Conservation (phyloP, 2,888 invertebrate species). For the Ypsolopha scabrella region DNA sequence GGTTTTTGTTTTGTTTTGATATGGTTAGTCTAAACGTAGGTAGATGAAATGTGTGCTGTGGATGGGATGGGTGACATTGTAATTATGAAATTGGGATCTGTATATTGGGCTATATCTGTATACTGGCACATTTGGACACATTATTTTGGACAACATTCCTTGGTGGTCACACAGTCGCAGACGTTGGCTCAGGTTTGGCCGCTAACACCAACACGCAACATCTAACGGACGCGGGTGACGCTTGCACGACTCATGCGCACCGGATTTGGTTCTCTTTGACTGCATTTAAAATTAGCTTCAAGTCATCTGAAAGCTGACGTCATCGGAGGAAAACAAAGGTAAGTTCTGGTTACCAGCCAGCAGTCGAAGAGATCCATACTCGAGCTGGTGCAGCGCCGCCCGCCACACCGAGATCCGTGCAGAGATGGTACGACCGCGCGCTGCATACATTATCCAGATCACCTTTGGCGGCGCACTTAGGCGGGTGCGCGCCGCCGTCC, state of each 20-base stretch:
- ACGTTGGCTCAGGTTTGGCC: conserved; percentile 38
- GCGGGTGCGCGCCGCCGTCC: conserved; percentile 68
- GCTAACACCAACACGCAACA: conserved; percentile 64
- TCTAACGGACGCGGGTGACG: conserved; percentile 58
- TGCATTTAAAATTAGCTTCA: neutral
- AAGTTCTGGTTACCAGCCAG: neutral
- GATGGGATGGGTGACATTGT: no score
- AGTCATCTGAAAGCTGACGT: neutral
- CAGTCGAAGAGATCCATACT: conserved; percentile 14
- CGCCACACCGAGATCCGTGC: conserved; percentile 50
- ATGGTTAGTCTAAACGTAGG: no score
- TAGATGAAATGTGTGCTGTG: no score
- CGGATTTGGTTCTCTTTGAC: conserved; percentile 25
- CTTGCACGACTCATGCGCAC: conserved; percentile 36
- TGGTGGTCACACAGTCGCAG: conserved; percentile 39
- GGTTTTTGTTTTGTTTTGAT: no score
- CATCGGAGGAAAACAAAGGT: neutral
- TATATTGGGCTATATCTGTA: no score
- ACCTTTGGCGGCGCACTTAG: conserved; percentile 70
- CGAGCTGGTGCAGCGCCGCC: conserved; percentile 14
- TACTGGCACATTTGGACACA: conserved; percentile 26
- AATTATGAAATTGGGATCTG: no score
- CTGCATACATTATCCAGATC: conserved; percentile 69
- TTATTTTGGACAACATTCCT: conserved; percentile 11
- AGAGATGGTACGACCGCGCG: conserved; percentile 52